Evolutionary conservation across 2,797 vertebrate genomes (phyloP).

Genomic region (Sebastolobus altivelis): DNA sequence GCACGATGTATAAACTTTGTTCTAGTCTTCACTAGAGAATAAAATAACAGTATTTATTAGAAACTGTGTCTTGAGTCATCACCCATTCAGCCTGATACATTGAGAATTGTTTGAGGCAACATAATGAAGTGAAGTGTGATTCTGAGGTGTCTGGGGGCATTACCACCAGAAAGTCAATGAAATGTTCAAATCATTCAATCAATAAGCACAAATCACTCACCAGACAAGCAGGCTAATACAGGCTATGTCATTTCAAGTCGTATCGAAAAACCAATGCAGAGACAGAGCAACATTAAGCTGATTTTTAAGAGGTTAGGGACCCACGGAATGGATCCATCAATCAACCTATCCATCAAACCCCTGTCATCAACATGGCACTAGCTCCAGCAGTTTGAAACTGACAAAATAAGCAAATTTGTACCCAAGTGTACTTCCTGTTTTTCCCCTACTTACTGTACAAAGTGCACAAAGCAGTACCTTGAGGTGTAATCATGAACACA

Average conservation of each 20-base stretch:
- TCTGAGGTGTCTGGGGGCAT: conserved; percentile 16
- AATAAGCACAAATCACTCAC: conserved; percentile 30
- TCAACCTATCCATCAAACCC: not conserved
- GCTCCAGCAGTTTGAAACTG: not conserved
- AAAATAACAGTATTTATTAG: not conserved
- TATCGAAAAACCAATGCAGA: conserved; percentile 12
- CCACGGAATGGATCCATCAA: not conserved
- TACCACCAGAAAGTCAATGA: conserved; percentile 30
- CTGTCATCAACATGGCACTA: not conserved
- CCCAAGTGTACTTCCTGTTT: conserved; percentile 36
- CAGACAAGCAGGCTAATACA: not conserved
- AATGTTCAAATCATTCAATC: conserved; percentile 46
- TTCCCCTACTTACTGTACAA: not conserved
- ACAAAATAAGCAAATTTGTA: not conserved
- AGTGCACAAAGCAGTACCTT: not conserved
- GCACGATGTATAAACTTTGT: not conserved
- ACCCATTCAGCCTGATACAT: not conserved
- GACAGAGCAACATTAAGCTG: conserved; percentile 1
- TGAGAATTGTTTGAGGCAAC: conserved; percentile 7
- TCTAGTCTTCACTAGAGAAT: not conserved
- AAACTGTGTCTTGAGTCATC: conserved; percentile 28
- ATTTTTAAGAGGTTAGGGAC: not conserved
- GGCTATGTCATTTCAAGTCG: not conserved
- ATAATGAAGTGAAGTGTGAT: conserved; percentile 33
- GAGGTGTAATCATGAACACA: not conserved